phyloP scores from a whole-genome alignment of 2,888 invertebrate species.

The Oligia fasciuncula region DNA sequence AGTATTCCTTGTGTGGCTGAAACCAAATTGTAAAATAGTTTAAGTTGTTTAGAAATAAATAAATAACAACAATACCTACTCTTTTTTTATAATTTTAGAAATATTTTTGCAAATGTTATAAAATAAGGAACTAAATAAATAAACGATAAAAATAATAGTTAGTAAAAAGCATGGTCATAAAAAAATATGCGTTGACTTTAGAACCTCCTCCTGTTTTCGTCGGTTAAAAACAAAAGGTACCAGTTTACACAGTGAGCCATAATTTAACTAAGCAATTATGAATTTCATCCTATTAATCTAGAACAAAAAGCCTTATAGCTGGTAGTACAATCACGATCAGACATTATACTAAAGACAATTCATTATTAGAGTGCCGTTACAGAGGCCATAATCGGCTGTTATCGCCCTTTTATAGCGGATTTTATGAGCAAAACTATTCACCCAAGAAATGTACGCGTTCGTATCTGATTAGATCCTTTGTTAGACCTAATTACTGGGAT shows the following conservation, averaged over 20 bases:
- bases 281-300: slow-evolving; percentile 73
- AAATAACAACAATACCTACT: too few species aligned
- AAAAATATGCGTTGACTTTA: not conserved
- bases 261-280: slow-evolving; percentile 69
- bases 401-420: slow-evolving; percentile 90
- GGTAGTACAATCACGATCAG: slow-evolving; percentile 81
- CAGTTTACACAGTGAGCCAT: slow-evolving; percentile 50
- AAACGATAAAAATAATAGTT: not conserved
- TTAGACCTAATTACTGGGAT: slow-evolving; percentile 79
- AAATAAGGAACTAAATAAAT: not conserved
- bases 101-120: too few species aligned
- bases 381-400: slow-evolving; percentile 88
- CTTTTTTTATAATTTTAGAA: not conserved
- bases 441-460: slow-evolving; percentile 84
- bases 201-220: not conserved
- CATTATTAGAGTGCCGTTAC: slow-evolving; percentile 89
- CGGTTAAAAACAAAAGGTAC: not conserved
- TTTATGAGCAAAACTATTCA: slow-evolving; percentile 90
- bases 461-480: slow-evolving; percentile 82
- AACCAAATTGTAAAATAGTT: not conserved
- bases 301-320: slow-evolving; percentile 78
- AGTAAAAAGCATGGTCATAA: too few species aligned
- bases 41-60: not conserved
- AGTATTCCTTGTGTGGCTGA: not conserved
- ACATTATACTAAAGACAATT: slow-evolving; percentile 89